Evolutionary conservation across 1,140 invertebrate genomes (phyloP).

Genomic region (Micrasema longulum): DNA sequence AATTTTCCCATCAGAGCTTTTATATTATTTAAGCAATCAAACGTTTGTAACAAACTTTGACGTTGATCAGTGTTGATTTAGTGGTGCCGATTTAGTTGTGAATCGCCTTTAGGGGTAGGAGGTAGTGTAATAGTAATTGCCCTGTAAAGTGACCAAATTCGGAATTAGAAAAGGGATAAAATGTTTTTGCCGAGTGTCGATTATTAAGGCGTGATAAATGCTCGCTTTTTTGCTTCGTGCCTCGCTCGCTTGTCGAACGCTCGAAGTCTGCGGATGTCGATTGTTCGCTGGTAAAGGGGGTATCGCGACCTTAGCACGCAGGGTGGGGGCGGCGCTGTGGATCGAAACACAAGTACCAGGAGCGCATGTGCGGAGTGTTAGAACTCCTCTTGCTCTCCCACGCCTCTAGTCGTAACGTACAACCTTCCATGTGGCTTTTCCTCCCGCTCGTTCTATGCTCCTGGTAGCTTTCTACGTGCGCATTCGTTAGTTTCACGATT

Average conservation of each 20-base stretch:
- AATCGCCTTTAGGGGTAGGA: background rate
- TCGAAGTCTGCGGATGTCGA: conserved; percentile 13
- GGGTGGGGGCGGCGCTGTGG: background rate
- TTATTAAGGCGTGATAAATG: background rate
- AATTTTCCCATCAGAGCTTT: too few species aligned
- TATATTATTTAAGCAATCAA: conserved; percentile 11
- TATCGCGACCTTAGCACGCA: conserved; percentile 17
- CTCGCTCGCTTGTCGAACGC: background rate
- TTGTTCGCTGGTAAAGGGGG: conserved; percentile 12
- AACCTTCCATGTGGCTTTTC: conserved; percentile 15
- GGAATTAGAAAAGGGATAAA: background rate
- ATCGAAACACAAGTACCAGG: conserved; percentile 30
- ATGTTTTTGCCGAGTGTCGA: background rate
- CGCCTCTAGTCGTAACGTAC: background rate
- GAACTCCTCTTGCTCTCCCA: background rate
- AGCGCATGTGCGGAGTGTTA: conserved; percentile 19
- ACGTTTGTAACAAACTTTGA: conserved; percentile 4
- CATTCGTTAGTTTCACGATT: background rate
- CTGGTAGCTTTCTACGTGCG: conserved; percentile 24
- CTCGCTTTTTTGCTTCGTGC: background rate
- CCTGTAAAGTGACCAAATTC: background rate
- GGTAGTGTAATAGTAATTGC: background rate
- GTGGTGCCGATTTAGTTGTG: background rate
- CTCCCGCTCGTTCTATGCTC: conserved; percentile 22
- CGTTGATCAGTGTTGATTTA: conserved; percentile 20